Percentiles rank a stretch among this genome's conserved stretches.
phyloP scores from a whole-genome alignment of 2,888 invertebrate species.

The Dolichopus griseipennis region DNA sequence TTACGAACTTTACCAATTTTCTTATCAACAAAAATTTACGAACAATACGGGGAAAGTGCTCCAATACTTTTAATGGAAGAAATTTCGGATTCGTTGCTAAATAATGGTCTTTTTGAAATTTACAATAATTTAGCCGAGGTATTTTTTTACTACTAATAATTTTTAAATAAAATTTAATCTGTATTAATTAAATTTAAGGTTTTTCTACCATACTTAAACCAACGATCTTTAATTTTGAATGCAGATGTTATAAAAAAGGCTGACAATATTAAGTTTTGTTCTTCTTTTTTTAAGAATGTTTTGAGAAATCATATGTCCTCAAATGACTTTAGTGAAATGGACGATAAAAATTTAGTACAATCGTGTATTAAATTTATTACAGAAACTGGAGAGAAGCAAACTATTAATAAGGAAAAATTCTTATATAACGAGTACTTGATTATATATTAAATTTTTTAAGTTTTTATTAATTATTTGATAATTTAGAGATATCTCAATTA shows the following conservation, averaged over 20 bases:
- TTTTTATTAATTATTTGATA: conserved; percentile 8
- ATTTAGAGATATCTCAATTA: conserved; percentile 30
- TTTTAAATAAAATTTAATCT: too few relatives aligned
- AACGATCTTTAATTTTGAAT: conserved; percentile 26
- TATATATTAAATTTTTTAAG: conserved; percentile 22
- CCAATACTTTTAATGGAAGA: conserved; percentile 34
- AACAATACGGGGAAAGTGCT: conserved; percentile 34
- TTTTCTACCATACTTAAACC: conserved; percentile 30
- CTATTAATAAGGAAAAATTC: conserved; percentile 37
- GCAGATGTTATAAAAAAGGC: neutral
- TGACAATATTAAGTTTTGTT: neutral
- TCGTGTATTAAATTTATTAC: conserved; percentile 34
- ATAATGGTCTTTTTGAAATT: conserved; percentile 26
- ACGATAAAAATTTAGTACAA: conserved; percentile 33
- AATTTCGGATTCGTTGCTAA: conserved; percentile 28
- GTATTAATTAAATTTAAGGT: conserved; percentile 25
- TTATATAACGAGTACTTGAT: conserved; percentile 46
- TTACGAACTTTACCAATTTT: conserved; percentile 31
- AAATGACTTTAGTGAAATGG: conserved; percentile 30
- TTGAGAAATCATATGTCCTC: conserved; percentile 35
- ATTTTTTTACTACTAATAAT: neutral
- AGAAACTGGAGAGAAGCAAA: conserved; percentile 33
- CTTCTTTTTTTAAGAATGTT: conserved; percentile 31
- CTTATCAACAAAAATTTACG: conserved; percentile 28
- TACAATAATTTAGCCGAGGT: conserved; percentile 35